phyloP scores from a whole-genome alignment of 2,888 invertebrate species.

The Acrobasis consociella region DNA sequence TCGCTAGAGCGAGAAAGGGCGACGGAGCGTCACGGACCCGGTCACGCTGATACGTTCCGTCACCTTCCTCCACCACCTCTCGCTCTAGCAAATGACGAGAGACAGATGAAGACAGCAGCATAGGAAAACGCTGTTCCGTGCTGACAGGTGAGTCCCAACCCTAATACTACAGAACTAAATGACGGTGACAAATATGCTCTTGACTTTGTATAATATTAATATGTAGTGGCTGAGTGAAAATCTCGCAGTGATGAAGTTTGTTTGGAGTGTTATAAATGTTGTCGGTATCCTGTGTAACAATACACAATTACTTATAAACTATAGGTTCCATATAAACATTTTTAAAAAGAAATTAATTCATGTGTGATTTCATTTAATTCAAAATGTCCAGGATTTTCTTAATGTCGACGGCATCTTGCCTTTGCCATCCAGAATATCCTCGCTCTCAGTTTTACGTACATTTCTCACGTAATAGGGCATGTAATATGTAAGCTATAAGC shows the following conservation, averaged over 20 bases:
- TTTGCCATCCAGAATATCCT: constrained; percentile 18
- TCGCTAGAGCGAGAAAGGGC: too few species aligned
- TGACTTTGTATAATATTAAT: neutral
- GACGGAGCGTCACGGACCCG: too few species aligned
- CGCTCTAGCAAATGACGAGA: too few species aligned
- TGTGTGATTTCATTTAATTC: neutral
- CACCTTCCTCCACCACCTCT: too few species aligned
- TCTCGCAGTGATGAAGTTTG: neutral
- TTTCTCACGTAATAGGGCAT: neutral
- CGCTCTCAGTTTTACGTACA: neutral
- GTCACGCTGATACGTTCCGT: too few species aligned
- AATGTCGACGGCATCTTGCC: constrained; percentile 11
- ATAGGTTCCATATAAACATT: neutral
- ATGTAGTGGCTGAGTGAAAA: neutral
- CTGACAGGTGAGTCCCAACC: too few species aligned
- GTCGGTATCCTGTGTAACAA: neutral
- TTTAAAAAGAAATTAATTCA: neutral
- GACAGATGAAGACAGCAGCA: too few species aligned
- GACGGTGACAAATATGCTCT: neutral
- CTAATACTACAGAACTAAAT: neutral
- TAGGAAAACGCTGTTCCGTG: too few species aligned
- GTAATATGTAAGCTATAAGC: neutral
- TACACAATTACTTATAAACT: neutral
- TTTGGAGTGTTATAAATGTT: neutral
- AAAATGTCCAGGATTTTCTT: constrained; percentile 8